Conservation (phyloP, 1,140 invertebrate species). For the Archivesica marissinica region DNA sequence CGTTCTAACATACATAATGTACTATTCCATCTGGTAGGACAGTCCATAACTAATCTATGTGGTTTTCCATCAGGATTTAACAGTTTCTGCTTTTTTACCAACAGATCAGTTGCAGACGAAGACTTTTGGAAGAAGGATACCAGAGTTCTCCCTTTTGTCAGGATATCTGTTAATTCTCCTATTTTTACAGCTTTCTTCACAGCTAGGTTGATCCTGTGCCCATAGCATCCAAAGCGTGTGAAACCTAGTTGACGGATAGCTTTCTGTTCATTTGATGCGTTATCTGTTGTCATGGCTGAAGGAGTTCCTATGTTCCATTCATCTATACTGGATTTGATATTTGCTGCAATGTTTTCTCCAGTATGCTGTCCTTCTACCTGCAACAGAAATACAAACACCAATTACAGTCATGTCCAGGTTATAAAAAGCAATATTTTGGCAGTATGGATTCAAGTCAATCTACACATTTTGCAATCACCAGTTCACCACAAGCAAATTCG, state of each 20-base stretch:
- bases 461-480: too few relatives aligned
- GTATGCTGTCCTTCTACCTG: conserved; percentile 11
- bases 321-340: conserved; percentile 1
- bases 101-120: conserved; percentile 20
- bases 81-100: conserved; percentile 30
- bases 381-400: neutral
- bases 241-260: conserved; percentile 16
- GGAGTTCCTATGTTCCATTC: neutral
- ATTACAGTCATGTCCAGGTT: too few relatives aligned
- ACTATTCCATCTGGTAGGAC: too few relatives aligned
- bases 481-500: too few relatives aligned
- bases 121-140: conserved; percentile 36
- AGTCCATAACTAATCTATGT: conserved; percentile 33
- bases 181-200: conserved; percentile 27
- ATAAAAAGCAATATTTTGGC: too few relatives aligned
- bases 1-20: conserved; percentile 5
- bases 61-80: neutral
- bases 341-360: conserved; percentile 13
- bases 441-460: too few relatives aligned
- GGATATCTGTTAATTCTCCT: neutral
- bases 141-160: too few relatives aligned
- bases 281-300: conserved; percentile 26
- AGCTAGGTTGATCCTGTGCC: conserved; percentile 4
- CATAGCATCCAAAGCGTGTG: conserved; percentile 20
- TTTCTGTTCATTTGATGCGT: conserved; percentile 34